phyloP scores from a whole-genome alignment of 2,113 vertebrate species.

The Cochlearius cochlearius region DNA sequence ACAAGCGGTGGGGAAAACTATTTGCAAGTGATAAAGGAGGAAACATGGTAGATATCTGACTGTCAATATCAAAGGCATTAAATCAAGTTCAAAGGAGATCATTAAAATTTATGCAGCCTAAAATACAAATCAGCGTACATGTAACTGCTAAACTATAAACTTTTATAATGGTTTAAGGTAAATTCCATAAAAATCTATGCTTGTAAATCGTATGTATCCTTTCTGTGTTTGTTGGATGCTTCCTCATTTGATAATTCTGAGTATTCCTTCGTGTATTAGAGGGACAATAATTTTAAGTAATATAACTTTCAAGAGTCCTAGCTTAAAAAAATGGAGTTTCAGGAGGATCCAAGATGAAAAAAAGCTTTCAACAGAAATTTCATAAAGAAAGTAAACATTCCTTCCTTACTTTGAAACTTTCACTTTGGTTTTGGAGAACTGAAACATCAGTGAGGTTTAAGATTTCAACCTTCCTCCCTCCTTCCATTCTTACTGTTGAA shows the following conservation, averaged over 20 bases:
- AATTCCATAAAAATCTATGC: background rate
- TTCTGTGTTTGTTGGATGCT: background rate
- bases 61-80: background rate
- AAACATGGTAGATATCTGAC: background rate
- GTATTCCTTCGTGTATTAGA: background rate
- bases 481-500: rapidly evolving
- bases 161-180: background rate
- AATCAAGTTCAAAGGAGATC: background rate
- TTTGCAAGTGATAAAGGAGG: background rate
- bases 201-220: background rate
- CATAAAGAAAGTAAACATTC: background rate
- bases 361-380: background rate
- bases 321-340: background rate
- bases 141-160: background rate
- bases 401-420: background rate
- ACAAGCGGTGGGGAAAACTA: background rate
- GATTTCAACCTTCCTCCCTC: background rate
- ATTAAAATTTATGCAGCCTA: background rate
- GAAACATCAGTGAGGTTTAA: background rate
- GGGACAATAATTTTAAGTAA: too few species aligned
- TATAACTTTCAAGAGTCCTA: background rate
- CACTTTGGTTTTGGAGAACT: background rate
- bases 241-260: background rate
- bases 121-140: background rate
- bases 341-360: background rate